Evolutionary conservation across 1,140 invertebrate genomes (phyloP), one percentile per base, ranked within the genome.

Genomic region (Ruditapes philippinarum): DNA sequence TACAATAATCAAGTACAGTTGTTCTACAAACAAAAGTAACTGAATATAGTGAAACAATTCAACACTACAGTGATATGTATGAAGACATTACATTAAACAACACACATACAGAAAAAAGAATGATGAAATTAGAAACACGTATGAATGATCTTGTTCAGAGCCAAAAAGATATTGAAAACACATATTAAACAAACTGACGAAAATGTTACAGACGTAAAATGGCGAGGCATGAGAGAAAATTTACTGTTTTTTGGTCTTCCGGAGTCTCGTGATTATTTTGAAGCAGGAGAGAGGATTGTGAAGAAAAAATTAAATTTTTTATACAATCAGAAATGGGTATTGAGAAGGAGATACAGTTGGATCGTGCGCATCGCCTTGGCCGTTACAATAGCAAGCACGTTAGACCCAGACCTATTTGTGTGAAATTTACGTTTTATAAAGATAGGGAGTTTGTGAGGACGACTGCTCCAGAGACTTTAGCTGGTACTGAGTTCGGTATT

Each of bases 381-480:
- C 17, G 38, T 38, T 79, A 38, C 31, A 49, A 42, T 9, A 5
- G 7, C 19, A 11, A 54, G 7, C 5, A 5, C 25, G 45, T 5
- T 9, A 14, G 17, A 5, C 76, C 76, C 33, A 45, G 76, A 25
- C 38, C 76, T 19, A 79, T 28, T 25, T 36, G 42, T 19, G 45
- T 42, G 14, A 79, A 49, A 25, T 79, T 79, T 31, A 79, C 76
- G 17, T 79, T 49, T 54, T 49, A 79, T 79, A 79, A 79, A 51
- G 76, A 79, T 25, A 42, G 28, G 19, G 76, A 79, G 31, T 38
- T 9, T 22, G 25, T 79, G 9, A 42, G 45, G 33, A 11, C 42
- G 49, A 33, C 42, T 3, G 76, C 40, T 4, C 36, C n/a, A 3
- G 17, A 49, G 7, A 79, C 22, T 19, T 42, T 79, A 14, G 12